These are phyloP conservation scores for Holothuria scabra DNA, from an alignment of 53 echinoderm and acorn worm species.

Conservation along the genomic window DNA sequence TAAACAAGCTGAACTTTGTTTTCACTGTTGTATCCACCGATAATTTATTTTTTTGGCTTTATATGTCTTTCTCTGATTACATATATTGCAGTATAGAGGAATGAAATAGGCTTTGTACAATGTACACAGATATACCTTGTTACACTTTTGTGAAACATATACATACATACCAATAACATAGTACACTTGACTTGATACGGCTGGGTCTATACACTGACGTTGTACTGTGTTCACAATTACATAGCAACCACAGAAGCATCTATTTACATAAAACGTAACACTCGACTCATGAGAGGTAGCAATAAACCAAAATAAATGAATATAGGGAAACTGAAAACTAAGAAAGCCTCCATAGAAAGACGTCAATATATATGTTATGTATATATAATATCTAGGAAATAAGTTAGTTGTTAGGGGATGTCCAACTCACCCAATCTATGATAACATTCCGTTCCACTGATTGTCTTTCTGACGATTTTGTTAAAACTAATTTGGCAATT, in stretches of 20 bases:
- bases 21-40: conserved; percentile 29
- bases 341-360: conserved; percentile 49
- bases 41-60: conserved; percentile 38
- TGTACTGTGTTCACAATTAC: conserved; percentile 14
- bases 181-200: neutral
- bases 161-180: conserved; percentile 26
- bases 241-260: neutral
- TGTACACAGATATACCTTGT: conserved; percentile 50
- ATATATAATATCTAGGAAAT: too few relatives aligned
- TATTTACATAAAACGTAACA: neutral
- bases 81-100: conserved; percentile 54
- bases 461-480: too few relatives aligned
- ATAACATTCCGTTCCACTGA: too few relatives aligned
- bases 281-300: conserved; percentile 31
- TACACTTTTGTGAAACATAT: conserved; percentile 34
- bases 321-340: conserved; percentile 15
- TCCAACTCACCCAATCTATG: too few relatives aligned
- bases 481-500: conserved; percentile 22
- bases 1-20: too few relatives aligned
- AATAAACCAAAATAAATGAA: conserved; percentile 10
- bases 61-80: conserved; percentile 42
- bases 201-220: neutral
- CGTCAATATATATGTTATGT: conserved; percentile 20
- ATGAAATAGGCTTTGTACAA: conserved; percentile 50
- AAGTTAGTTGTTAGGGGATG: too few relatives aligned